Percentiles rank a stretch among this genome's conserved stretches.
These are phyloP conservation scores for Cordilura impudica DNA, from an alignment of 2,888 invertebrate species.

Conservation along the genomic window DNA sequence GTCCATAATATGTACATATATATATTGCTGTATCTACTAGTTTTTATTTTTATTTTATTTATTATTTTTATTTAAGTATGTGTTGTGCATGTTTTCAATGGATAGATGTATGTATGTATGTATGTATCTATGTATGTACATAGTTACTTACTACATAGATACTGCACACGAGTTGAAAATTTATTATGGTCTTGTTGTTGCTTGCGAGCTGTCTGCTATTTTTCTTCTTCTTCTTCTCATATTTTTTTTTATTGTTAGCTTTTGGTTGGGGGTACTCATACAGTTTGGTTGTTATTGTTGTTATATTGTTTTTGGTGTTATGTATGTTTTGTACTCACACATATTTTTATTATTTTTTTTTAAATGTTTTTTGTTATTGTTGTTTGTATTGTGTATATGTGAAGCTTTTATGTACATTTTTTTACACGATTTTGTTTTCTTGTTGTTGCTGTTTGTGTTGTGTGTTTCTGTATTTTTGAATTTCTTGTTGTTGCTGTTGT, in stretches of 20 bases:
- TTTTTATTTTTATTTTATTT: background rate
- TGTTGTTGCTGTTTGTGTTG: conserved; percentile 49
- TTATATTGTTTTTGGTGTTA: conserved; percentile 62
- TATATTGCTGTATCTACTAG: background rate
- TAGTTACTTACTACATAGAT: conserved; percentile 3
- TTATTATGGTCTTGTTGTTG: conserved; percentile 44
- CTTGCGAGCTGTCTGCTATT: conserved; percentile 27
- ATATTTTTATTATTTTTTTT: background rate
- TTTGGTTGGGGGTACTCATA: conserved; percentile 42
- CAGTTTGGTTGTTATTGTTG: conserved; percentile 25
- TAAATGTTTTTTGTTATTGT: no score
- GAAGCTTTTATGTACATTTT: conserved; percentile 40
- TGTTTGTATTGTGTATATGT: conserved; percentile 23
- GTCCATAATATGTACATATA: background rate
- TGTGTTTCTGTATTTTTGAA: conserved; percentile 59
- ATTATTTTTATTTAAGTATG: background rate
- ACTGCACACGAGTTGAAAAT: conserved; percentile 72
- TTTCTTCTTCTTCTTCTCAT: conserved; percentile 6
- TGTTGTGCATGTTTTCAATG: conserved; percentile 41
- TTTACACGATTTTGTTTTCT: conserved; percentile 59
- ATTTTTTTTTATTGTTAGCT: background rate
- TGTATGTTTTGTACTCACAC: conserved; percentile 60
- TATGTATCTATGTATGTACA: conserved; percentile 38
- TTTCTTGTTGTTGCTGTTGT: conserved; percentile 57
- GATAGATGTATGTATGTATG: conserved; percentile 33